A percentile compares a stretch with the other conserved stretches of the same genome.
Evolutionary conservation across 2,113 vertebrate genomes (phyloP).

Genomic region (Clarias magur): DNA sequence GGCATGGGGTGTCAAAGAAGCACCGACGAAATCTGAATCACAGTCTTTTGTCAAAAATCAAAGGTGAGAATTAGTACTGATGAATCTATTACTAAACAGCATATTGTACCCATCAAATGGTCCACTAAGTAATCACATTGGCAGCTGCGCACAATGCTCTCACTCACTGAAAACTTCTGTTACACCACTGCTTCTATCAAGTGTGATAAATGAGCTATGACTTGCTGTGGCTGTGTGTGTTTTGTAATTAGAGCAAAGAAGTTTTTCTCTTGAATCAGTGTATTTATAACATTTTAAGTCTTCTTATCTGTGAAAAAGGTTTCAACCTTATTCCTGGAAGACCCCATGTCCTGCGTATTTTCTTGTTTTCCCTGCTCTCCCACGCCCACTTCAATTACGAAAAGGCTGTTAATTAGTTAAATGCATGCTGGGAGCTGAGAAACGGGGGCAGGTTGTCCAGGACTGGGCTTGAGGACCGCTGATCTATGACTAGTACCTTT

Average conservation of each 20-base stretch:
- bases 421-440: no score
- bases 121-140: conserved; percentile 35
- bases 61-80: conserved; percentile 47
- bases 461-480: no score
- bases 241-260: conserved; percentile 20
- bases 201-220: conserved; percentile 37
- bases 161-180: conserved; percentile 48
- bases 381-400: background rate
- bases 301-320: no score
- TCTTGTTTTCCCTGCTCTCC: no score
- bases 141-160: conserved; percentile 18
- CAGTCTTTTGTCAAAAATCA: conserved; percentile 44
- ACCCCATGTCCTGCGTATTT: no score
- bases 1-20: conserved; percentile 39
- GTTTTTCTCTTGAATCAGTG: background rate
- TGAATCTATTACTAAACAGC: conserved; percentile 49
- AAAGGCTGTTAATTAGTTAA: no score
- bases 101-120: conserved; percentile 45
- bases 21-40: conserved; percentile 37
- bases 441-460: no score
- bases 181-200: conserved; percentile 25
- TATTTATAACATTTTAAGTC: background rate
- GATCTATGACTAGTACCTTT: conserved; percentile 12
- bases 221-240: conserved; percentile 3
- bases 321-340: no score